These are phyloP conservation scores for Pseudopleuronectes americanus DNA, from an alignment of 2,797 vertebrate species.

Conservation along the genomic window DNA sequence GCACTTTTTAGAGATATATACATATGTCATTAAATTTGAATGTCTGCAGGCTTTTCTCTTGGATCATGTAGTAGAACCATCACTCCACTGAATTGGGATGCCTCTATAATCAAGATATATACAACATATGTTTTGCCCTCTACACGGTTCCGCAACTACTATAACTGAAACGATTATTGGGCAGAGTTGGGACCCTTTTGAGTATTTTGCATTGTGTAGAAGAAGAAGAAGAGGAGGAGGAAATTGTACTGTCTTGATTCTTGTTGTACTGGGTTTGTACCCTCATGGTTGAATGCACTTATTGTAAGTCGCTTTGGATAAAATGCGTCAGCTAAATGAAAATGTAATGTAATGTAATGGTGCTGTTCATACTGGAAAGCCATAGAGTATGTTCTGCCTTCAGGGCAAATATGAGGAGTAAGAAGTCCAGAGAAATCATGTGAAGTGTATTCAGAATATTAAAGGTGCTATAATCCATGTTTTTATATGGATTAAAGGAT, in stretches of 20 bases:
- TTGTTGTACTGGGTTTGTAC: too few species aligned
- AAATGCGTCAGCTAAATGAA: too few species aligned
- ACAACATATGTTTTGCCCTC: neutral
- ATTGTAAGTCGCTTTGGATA: too few species aligned
- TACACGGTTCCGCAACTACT: neutral
- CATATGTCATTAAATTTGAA: neutral
- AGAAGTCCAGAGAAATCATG: neutral
- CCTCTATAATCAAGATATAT: neutral
- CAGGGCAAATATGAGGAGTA: conserved; percentile 3
- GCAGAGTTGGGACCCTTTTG: too few species aligned
- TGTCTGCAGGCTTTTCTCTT: conserved; percentile 3
- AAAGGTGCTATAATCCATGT: neutral
- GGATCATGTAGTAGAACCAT: neutral
- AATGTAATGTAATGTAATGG: too few species aligned
- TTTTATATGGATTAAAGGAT: neutral
- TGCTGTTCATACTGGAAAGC: neutral
- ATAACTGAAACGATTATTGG: neutral
- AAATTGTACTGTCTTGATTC: too few species aligned
- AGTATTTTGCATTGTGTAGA: neutral
- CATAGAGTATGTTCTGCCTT: neutral
- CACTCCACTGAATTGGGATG: neutral
- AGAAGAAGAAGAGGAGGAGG: too few species aligned
- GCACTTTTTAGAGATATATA: conserved; percentile 3
- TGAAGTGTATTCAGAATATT: neutral
- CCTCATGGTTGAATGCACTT: too few species aligned